These are phyloP conservation scores for Adelognathus sp. DNA, from an alignment of 2,888 invertebrate genomes.

Conservation along the genomic window DNA sequence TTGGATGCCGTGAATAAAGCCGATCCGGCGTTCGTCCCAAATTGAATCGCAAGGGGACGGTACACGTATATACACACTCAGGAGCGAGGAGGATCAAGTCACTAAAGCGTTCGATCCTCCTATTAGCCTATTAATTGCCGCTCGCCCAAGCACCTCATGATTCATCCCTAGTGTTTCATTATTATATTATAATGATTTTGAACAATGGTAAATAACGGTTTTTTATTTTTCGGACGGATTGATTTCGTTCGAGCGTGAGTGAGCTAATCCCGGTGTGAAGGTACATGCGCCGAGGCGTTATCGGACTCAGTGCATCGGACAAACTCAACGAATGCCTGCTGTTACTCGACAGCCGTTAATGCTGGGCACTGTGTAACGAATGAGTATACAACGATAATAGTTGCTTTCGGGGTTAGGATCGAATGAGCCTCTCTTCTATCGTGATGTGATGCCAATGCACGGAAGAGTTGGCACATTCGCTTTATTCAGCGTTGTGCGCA, in stretches of 20 bases:
- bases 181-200: slow-evolving; percentile 17
- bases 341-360: not conserved
- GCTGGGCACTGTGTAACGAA: not conserved
- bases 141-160: not conserved
- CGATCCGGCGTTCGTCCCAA: slow-evolving; percentile 33
- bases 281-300: not conserved
- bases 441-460: not conserved
- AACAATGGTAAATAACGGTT: not conserved
- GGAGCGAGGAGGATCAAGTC: slow-evolving; percentile 44
- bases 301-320: not conserved
- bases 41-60: slow-evolving; percentile 54
- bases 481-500: not conserved
- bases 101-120: slow-evolving; percentile 50
- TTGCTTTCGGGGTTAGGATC: not conserved
- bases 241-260: not conserved
- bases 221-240: slow-evolving; percentile 1
- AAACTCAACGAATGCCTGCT: not conserved
- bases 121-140: slow-evolving; percentile 54
- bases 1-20: slow-evolving; percentile 27
- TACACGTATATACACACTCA: not conserved
- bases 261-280: not conserved
- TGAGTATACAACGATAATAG: slow-evolving; percentile 12
- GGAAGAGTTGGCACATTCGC: not conserved
- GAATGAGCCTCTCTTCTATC: not conserved
- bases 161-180: slow-evolving; percentile 26